Conservation (phyloP, 2,888 invertebrate species). For the Machimus atricapillus region DNA sequence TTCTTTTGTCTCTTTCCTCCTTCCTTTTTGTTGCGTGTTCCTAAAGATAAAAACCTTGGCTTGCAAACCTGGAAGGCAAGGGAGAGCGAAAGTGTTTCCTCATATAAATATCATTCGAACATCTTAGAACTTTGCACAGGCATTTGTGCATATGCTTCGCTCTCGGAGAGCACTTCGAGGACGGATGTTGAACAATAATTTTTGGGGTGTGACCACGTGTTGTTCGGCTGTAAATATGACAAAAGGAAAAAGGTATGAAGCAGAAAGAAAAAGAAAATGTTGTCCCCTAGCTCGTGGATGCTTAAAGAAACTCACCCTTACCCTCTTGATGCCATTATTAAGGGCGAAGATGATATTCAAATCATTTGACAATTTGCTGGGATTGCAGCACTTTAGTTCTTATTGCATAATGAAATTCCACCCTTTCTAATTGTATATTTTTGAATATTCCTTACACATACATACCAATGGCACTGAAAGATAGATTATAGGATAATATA, state of each 20-base stretch:
- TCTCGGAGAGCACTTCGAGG: not conserved
- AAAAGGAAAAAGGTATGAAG: not conserved
- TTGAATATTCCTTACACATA: not conserved
- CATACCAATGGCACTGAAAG: not conserved
- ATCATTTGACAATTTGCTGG: constrained; percentile 45
- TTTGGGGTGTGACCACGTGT: constrained; percentile 50
- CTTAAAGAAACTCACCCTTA: not conserved
- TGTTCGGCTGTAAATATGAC: constrained; percentile 24
- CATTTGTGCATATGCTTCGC: constrained; percentile 6
- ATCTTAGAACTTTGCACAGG: not conserved
- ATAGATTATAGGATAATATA: not conserved
- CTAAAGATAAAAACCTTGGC: not conserved
- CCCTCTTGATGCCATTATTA: constrained; percentile 32
- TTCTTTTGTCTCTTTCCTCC: not conserved
- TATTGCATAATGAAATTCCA: constrained; percentile 21
- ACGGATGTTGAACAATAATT: constrained; percentile 49
- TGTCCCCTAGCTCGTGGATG: not conserved
- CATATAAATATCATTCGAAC: not conserved
- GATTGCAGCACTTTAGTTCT: constrained; percentile 14
- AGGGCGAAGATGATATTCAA: constrained; percentile 42
- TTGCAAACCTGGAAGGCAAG: not conserved
- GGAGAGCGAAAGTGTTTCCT: constrained; percentile 26
- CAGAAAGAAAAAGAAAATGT: not conserved
- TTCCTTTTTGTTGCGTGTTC: not conserved
- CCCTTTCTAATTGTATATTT: constrained; percentile 6